Conservation (phyloP, 2,888 invertebrate species). For the Pseudococcus viburni region DNA sequence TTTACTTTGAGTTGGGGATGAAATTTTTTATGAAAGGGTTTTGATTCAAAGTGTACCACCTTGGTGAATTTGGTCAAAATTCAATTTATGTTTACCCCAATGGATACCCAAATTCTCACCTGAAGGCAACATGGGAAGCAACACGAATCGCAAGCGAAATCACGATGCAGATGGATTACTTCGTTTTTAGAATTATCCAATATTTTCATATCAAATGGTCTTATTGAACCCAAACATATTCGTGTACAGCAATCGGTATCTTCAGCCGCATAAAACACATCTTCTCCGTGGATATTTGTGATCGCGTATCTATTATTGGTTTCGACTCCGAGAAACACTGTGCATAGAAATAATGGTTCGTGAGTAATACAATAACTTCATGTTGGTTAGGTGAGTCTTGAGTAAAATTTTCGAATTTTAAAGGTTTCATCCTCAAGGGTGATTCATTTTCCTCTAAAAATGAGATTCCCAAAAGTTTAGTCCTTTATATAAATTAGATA, state of each 20-base stretch:
- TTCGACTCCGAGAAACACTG: slow-evolving; percentile 79
- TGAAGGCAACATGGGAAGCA: slow-evolving; percentile 90
- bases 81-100: too few species aligned
- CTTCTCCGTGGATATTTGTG: slow-evolving; percentile 84
- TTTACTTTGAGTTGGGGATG: too few species aligned
- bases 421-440: too few species aligned
- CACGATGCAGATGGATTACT: slow-evolving; percentile 88
- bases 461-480: too few species aligned
- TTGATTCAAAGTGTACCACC: too few species aligned
- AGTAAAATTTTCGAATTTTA: too few species aligned
- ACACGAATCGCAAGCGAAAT: slow-evolving; percentile 86
- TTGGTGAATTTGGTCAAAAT: too few species aligned
- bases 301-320: slow-evolving; percentile 91
- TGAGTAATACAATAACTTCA: too few species aligned
- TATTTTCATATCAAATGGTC: slow-evolving; percentile 91
- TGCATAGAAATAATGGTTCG: background rate
- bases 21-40: too few species aligned
- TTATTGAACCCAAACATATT: slow-evolving; percentile 85
- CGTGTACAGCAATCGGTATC: slow-evolving; percentile 89
- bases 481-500: too few species aligned
- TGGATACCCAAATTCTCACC: slow-evolving; percentile 71
- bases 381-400: too few species aligned
- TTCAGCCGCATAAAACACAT: slow-evolving; percentile 85
- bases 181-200: slow-evolving; percentile 86
- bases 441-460: too few species aligned